Evolutionary conservation across 2,113 vertebrate genomes (phyloP), one percentile per base, ranked within the genome.

Genomic region (Sander lucioperca): DNA sequence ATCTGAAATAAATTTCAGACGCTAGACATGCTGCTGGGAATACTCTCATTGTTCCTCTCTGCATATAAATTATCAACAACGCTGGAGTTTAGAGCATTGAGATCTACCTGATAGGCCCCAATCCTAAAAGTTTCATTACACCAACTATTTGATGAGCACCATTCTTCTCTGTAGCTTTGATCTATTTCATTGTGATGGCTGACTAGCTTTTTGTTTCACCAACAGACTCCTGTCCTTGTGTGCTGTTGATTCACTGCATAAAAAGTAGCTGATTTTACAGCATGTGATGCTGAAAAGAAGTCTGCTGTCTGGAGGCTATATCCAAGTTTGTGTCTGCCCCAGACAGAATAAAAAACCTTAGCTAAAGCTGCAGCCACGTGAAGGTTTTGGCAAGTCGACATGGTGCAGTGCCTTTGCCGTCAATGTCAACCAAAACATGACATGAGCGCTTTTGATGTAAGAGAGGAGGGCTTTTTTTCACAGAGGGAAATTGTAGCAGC

Each of bases 151-250:
- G 56, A 39, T 65, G 51, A 77, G 66, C 71, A 2, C 36, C 51
- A 36, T 79, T 74, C 56, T 79, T 53, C 65, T 82, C 74, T 75
- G 23, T 18, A 10, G 65, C 76, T 88, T 87, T 88, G 66, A 90
- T 79, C 66, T 61, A 58, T 84, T 73, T 70, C 53, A 59, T 68
- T 80, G 77, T 82, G 71, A 77, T 33, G 74, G 73, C 77, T 79
- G 77, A 79, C 82, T 72, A 21, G 82, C 63, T 87, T 86, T 91
- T 84, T 85, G 83, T 88, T 89, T 86, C 80, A 82, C 62, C 58
- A 65, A 53, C 78, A 88, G 89, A 85, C 85, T 45, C 2, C 48
- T 86, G 90, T 89, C 93, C 92, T 93, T 93, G 86, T 80, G 74
- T 47, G 68, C 68, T 63, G 69, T 85, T 88, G 77, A 88, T 86